These are phyloP conservation scores for Acrocephalus scirpaceus DNA, from an alignment of 2,797 vertebrate genomes.

Conservation along the genomic window DNA sequence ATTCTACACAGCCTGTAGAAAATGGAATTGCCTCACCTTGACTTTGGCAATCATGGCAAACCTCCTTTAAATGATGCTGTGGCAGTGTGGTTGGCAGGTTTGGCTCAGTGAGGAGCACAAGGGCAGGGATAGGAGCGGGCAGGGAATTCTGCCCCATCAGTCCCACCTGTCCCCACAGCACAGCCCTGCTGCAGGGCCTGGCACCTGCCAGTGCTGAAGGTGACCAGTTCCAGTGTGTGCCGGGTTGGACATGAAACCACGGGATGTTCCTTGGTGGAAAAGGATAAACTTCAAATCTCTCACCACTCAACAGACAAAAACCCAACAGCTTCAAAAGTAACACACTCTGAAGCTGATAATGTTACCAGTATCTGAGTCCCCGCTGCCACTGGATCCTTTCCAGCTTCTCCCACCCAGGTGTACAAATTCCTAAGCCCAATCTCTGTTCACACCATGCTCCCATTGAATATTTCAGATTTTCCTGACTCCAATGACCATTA, in stretches of 20 bases:
- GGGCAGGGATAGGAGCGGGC: not conserved
- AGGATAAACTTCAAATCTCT: not conserved
- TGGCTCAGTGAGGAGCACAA: not conserved
- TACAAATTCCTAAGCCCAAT: not conserved
- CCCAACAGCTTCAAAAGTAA: not conserved
- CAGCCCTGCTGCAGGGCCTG: not conserved
- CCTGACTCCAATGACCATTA: conserved; percentile 1
- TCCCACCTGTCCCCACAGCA: rapidly evolving
- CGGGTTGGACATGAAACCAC: rapidly evolving
- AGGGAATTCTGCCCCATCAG: not conserved
- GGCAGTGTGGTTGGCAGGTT: rapidly evolving
- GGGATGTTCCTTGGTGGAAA: not conserved
- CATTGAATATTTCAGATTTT: not conserved
- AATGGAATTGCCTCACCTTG: rapidly evolving
- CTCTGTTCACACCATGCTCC: not conserved
- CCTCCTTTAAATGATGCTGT: rapidly evolving
- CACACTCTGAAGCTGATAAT: rapidly evolving
- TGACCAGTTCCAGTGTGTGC: not conserved
- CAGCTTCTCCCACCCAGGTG: not conserved
- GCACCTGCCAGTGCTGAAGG: not conserved
- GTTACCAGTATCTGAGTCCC: not conserved
- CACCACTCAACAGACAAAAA: not conserved
- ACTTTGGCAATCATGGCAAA: not conserved
- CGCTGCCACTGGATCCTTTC: not conserved
- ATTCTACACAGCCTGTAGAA: not conserved